phyloP scores from a whole-genome alignment of 2,888 invertebrate species.

The Scaeva pyrastri region DNA sequence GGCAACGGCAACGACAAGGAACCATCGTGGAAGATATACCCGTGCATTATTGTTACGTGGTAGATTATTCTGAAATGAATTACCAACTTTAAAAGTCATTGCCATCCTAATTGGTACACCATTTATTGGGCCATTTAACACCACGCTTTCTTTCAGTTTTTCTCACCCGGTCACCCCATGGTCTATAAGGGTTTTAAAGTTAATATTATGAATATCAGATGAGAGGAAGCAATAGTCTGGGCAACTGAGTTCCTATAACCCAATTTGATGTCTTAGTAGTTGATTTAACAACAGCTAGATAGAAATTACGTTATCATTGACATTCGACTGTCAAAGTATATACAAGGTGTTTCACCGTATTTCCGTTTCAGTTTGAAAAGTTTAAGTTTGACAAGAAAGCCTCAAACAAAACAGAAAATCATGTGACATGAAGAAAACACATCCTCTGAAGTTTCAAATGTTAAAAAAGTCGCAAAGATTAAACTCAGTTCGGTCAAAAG shows the following conservation, averaged over 20 bases:
- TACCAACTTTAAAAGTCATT: constrained; percentile 65
- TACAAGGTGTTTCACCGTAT: too few species aligned
- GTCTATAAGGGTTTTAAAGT: neutral
- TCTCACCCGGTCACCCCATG: neutral
- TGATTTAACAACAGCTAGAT: neutral
- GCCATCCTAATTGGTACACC: constrained; percentile 64
- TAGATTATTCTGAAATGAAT: constrained; percentile 69
- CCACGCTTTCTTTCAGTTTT: constrained; percentile 27
- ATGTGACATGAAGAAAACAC: too few species aligned
- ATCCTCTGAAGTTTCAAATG: too few species aligned
- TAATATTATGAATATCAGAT: neutral
- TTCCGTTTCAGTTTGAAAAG: too few species aligned
- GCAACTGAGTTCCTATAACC: neutral
- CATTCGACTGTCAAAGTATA: too few species aligned
- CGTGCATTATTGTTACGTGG: constrained; percentile 67
- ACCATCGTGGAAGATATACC: constrained; percentile 8
- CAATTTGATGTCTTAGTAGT: neutral
- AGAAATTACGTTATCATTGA: too few species aligned
- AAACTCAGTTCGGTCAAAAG: too few species aligned
- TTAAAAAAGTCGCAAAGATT: too few species aligned
- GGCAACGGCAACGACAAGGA: too few species aligned
- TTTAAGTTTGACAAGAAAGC: too few species aligned
- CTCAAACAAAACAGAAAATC: too few species aligned
- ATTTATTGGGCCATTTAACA: constrained; percentile 68
- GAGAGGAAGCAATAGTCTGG: neutral